Conservation (phyloP, 2,888 invertebrate genomes). For the Euzophera pinguis region DNA sequence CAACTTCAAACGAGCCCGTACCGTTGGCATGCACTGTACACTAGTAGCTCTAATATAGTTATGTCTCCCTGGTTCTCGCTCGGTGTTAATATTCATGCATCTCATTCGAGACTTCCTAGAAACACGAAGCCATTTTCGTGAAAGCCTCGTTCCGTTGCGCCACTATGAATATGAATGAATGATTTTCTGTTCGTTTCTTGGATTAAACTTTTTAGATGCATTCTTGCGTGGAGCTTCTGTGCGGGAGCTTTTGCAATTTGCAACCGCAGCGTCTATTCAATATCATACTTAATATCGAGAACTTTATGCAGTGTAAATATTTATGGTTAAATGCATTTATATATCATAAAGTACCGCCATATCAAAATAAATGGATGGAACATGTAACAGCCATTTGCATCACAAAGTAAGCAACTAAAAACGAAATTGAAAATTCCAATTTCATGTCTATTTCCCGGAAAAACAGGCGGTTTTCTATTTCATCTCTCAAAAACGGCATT, state of each 20-base stretch:
- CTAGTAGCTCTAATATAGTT: slow-evolving; percentile 72
- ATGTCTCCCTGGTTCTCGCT: slow-evolving; percentile 62
- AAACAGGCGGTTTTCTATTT: slow-evolving; percentile 68
- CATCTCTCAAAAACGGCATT: slow-evolving; percentile 52
- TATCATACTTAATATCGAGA: neutral
- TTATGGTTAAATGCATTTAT: neutral
- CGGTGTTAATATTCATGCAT: slow-evolving; percentile 78
- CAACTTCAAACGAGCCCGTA: slow-evolving; percentile 78
- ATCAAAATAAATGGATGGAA: slow-evolving; percentile 20
- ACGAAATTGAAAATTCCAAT: slow-evolving; percentile 69
- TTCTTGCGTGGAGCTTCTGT: slow-evolving; percentile 26
- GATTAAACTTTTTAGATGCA: slow-evolving; percentile 62
- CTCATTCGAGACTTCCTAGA: slow-evolving; percentile 69
- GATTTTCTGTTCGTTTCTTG: slow-evolving; percentile 67
- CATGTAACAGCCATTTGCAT: slow-evolving; percentile 39
- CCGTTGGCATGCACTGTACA: slow-evolving; percentile 65
- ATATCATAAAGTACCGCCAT: neutral
- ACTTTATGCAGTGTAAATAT: neutral
- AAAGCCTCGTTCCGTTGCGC: slow-evolving; percentile 61
- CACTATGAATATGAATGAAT: slow-evolving; percentile 76
- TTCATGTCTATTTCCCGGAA: slow-evolving; percentile 68
- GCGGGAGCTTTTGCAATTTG: slow-evolving; percentile 13
- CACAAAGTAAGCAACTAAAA: slow-evolving; percentile 54
- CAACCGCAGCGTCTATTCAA: slow-evolving; percentile 13
- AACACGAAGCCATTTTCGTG: slow-evolving; percentile 70